A percentile compares a stretch with the other conserved stretches of the same genome.
Evolutionary conservation across 1,140 invertebrate genomes (phyloP).

Genomic region (Sycophila sp.): DNA sequence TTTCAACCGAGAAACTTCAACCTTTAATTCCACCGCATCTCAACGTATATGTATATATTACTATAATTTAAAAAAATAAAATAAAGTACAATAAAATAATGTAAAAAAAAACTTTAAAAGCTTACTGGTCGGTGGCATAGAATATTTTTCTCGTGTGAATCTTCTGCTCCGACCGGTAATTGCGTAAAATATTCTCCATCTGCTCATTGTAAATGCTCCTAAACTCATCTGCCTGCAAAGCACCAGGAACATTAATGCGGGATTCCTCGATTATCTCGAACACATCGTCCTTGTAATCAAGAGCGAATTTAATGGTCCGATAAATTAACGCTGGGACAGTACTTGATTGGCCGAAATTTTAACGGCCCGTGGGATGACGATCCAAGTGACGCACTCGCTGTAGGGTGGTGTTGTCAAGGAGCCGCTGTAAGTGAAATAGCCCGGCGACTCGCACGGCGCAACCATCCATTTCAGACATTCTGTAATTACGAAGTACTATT

Average conservation of each 20-base stretch:
- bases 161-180: slow-evolving; percentile 23
- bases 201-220: neutral
- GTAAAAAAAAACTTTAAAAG: slow-evolving; percentile 2
- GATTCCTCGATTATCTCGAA: too few relatives aligned
- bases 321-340: too few relatives aligned
- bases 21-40: too few relatives aligned
- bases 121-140: neutral
- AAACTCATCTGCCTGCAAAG: slow-evolving; percentile 15
- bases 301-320: too few relatives aligned
- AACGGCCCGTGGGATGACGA: slow-evolving; percentile 77
- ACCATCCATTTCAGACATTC: slow-evolving; percentile 47
- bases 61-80: too few relatives aligned
- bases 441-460: slow-evolving; percentile 33
- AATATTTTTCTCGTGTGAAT: slow-evolving; percentile 15
- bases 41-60: too few relatives aligned
- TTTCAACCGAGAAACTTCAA: too few relatives aligned
- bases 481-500: slow-evolving; percentile 2
- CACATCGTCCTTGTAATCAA: too few relatives aligned
- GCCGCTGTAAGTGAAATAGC: slow-evolving; percentile 74
- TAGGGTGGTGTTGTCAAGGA: slow-evolving; percentile 79
- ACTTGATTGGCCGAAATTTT: slow-evolving; percentile 78
- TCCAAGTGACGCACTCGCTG: slow-evolving; percentile 78
- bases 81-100: too few relatives aligned
- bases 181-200: neutral
- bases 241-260: too few relatives aligned